Base-by-base conservation (phyloP, 2,888 invertebrate genomes). In the Eudasyphora cyanicolor region DNA sequence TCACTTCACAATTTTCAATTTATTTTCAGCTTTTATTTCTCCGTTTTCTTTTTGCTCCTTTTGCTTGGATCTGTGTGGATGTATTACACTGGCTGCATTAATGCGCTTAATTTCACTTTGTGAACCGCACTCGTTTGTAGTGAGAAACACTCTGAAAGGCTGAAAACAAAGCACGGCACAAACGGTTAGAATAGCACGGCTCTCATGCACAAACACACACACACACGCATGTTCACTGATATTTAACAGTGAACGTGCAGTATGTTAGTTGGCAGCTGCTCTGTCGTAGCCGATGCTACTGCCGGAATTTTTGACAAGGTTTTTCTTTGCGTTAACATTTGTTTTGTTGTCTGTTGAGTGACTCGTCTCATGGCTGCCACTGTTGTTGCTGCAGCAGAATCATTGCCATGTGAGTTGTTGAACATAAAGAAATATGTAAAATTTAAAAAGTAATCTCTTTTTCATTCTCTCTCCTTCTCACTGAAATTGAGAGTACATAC, bases 91-190 rank as follows among this genome's bases (percentile, higher is more conserved):
- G 60, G 74, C 74, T 85, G 79, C 82, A 79, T 80, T 67, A 27
- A 82, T 85, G 79, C 82, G 82, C 77, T 80, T 76, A 60, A 75
- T 71, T 76, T 67, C 79, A 77, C 71, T 79, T 76, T 51, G 79
- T 82, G 85, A 85, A 86, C 87, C 79, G 83, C 86, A 86, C 86
- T 86, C 83, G 86, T 81, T 85, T 86, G 85, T 85, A 85, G 86
- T 85, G 85, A 84, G 85, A 86, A 86, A 86, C 85, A 86, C 83
- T 86, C 87, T 87, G 85, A 81, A 42, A 51, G 57, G 74, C 42
- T 73, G 69, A 70, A 62, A 78, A 79, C 70, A 64, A 70, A 81
- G 62, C 17, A n/a, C 42, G n/a, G 14, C 35, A 69, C 32, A 62
- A 14, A 62, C 38, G 32, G 64, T n/a, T n/a, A n/a, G n/a, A n/a